Evolutionary conservation across 2,888 invertebrate species (phyloP).

Genomic region (Leucoma salicis): DNA sequence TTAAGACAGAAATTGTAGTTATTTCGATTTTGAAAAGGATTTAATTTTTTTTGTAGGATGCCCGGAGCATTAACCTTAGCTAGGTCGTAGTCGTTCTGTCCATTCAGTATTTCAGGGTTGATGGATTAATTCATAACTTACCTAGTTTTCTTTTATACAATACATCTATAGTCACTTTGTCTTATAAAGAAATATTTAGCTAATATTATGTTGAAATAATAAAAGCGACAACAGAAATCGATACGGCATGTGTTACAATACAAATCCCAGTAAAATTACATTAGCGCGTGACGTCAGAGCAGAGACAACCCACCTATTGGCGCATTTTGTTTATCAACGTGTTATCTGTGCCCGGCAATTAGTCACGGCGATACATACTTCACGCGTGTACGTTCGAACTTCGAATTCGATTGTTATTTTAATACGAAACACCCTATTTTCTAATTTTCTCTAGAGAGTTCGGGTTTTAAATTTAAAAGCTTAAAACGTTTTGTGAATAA

Average conservation of each 20-base stretch:
- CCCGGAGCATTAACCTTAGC: too few relatives aligned
- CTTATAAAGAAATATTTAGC: not conserved
- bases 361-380: conserved; percentile 55
- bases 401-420: conserved; percentile 2
- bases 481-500: too few relatives aligned
- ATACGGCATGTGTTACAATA: conserved; percentile 25
- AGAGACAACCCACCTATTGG: conserved; percentile 36
- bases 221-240: conserved; percentile 20
- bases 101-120: too few relatives aligned
- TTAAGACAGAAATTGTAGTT: too few relatives aligned
- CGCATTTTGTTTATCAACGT: conserved; percentile 55
- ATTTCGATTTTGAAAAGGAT: too few relatives aligned
- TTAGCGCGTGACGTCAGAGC: conserved; percentile 40
- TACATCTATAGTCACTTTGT: not conserved
- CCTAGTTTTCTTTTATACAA: too few relatives aligned
- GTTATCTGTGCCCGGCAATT: conserved; percentile 65
- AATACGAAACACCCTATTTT: conserved; percentile 15
- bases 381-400: conserved; percentile 28
- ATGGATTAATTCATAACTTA: too few relatives aligned
- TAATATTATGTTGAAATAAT: conserved; percentile 1
- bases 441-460: not conserved
- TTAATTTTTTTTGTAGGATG: too few relatives aligned
- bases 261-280: conserved; percentile 54
- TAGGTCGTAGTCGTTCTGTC: too few relatives aligned
- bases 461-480: not conserved